Percentiles rank a stretch among this genome's conserved stretches.
These are phyloP conservation scores for Tor tambroides DNA, from an alignment of 2,113 vertebrate genomes.

Conservation along the genomic window DNA sequence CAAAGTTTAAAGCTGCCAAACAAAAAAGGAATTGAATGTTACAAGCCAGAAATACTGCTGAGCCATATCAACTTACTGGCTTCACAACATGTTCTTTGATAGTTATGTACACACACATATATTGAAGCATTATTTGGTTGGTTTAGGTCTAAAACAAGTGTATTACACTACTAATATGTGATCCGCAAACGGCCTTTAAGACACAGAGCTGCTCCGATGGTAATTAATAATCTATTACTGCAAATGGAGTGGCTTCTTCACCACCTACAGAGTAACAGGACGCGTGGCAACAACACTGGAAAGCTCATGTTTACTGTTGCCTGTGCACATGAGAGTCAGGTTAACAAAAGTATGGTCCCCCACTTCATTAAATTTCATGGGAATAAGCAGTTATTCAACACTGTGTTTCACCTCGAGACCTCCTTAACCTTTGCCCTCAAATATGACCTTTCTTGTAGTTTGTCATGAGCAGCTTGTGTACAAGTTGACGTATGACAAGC, in stretches of 20 bases:
- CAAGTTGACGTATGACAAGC: neutral
- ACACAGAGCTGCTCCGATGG: neutral
- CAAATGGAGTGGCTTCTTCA: slow-evolving; percentile 40
- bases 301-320: slow-evolving; percentile 45
- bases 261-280: slow-evolving; percentile 23
- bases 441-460: neutral
- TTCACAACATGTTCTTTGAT: neutral
- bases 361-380: slow-evolving; percentile 13
- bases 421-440: slow-evolving; percentile 5
- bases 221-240: slow-evolving; percentile 54
- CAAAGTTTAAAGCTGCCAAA: neutral
- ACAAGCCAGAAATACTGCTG: neutral
- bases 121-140: neutral
- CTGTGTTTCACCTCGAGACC: slow-evolving; percentile 4
- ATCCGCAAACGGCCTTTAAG: neutral
- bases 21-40: neutral
- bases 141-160: neutral
- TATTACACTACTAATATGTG: neutral
- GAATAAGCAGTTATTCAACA: slow-evolving; percentile 17
- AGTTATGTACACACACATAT: neutral
- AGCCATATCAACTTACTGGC: neutral
- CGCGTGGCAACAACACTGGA: slow-evolving; percentile 18
- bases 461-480: neutral
- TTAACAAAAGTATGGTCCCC: neutral
- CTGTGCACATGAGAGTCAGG: slow-evolving; percentile 10